These are phyloP conservation scores for Penaeus japonicus DNA, from an alignment of 1,140 invertebrate genomes.

Conservation along the genomic window DNA sequence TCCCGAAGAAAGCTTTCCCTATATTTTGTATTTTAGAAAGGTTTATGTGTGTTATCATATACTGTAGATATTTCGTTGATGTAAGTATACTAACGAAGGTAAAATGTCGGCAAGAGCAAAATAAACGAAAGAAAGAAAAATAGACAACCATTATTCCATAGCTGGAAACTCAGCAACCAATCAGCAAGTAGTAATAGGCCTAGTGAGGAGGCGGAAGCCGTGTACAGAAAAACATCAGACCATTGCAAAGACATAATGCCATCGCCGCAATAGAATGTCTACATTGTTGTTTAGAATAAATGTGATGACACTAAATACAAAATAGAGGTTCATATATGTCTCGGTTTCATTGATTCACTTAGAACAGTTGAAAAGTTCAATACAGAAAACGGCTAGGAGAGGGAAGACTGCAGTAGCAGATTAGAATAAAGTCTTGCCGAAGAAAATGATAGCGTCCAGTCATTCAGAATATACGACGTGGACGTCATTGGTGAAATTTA, in stretches of 20 bases:
- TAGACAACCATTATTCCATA: background rate
- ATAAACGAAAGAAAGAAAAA: background rate
- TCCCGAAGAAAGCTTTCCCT: background rate
- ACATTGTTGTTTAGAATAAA: slow-evolving; percentile 39
- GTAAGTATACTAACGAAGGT: background rate
- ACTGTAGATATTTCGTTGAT: background rate
- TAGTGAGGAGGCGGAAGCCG: slow-evolving; percentile 47
- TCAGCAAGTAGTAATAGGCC: slow-evolving; percentile 42
- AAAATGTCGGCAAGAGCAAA: background rate
- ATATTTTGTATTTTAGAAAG: background rate
- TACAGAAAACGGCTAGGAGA: too few species aligned
- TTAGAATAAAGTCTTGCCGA: too few species aligned
- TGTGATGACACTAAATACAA: slow-evolving; percentile 14
- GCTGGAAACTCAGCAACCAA: slow-evolving; percentile 29
- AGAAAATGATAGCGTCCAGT: too few species aligned
- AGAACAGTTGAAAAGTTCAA: too few species aligned
- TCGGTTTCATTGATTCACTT: too few species aligned
- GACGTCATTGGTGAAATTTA: too few species aligned
- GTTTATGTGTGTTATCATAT: background rate
- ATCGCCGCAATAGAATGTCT: slow-evolving; percentile 30
- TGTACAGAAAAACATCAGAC: slow-evolving; percentile 49
- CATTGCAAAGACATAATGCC: slow-evolving; percentile 39
- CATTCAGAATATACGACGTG: too few species aligned
- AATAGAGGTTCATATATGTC: slow-evolving; percentile 12
- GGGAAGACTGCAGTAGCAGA: too few species aligned